Evolutionary conservation across 2,113 vertebrate species (phyloP).

Genomic region (Zosterops borbonicus): DNA sequence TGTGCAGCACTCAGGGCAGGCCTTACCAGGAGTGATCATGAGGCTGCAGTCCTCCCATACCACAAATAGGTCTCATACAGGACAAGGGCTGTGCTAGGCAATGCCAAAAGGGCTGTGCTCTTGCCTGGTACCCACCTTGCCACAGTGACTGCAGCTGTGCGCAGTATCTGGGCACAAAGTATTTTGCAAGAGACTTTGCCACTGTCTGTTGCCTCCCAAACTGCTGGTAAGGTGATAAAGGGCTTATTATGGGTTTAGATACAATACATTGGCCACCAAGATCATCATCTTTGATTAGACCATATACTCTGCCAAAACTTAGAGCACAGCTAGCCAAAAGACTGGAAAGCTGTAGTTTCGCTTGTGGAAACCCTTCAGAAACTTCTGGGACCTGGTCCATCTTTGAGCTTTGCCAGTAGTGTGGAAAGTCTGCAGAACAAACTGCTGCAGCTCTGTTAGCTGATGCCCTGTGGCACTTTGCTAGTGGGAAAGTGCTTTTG

Average conservation of each 20-base stretch:
- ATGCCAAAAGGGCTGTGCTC: background rate
- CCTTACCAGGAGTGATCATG: background rate
- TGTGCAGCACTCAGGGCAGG: background rate
- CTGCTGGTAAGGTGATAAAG: background rate
- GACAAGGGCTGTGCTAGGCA: background rate
- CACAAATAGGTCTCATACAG: fast-evolving
- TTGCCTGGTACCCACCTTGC: background rate
- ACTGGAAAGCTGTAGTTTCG: background rate
- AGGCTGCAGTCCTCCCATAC: background rate
- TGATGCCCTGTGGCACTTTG: background rate
- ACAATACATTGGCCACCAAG: background rate
- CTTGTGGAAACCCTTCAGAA: background rate
- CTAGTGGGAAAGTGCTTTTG: background rate
- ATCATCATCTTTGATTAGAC: background rate
- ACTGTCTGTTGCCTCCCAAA: background rate
- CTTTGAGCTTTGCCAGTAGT: background rate
- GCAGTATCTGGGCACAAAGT: background rate
- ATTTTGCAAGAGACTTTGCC: background rate
- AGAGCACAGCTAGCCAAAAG: background rate
- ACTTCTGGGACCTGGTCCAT: background rate
- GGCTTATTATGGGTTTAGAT: background rate
- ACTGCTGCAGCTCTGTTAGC: background rate
- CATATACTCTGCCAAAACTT: background rate
- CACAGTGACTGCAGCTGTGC: fast-evolving
- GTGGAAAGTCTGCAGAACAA: background rate